These are phyloP conservation scores for Condylostylus longicornis DNA, from an alignment of 1,140 invertebrate species.

Conservation along the genomic window DNA sequence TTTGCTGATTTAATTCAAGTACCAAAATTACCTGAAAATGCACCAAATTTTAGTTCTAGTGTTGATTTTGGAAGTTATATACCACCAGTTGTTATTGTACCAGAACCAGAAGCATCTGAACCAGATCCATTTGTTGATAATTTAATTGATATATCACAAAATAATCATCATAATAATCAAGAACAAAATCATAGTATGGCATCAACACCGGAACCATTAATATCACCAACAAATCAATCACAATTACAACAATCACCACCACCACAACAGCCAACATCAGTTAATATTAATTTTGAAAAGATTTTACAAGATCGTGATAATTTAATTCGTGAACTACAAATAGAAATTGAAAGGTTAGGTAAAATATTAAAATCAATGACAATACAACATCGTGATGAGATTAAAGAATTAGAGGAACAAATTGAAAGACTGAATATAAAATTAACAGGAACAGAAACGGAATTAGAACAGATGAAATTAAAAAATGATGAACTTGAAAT, in stretches of 20 bases:
- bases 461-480: constrained; percentile 17
- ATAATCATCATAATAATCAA: constrained; percentile 19
- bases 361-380: constrained; percentile 13
- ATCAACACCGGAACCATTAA: constrained; percentile 24
- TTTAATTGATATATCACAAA: constrained; percentile 46
- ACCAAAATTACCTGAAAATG: constrained; percentile 80
- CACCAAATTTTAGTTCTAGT: constrained; percentile 90
- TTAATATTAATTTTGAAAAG: constrained; percentile 18
- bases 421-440: constrained; percentile 17
- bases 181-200: constrained; percentile 22
- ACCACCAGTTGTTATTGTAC: constrained; percentile 83
- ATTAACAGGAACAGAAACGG: constrained; percentile 15
- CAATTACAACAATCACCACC: too few relatives aligned
- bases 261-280: too few relatives aligned
- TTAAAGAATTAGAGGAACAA: constrained; percentile 16
- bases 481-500: constrained; percentile 23
- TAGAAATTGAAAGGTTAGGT: constrained; percentile 47
- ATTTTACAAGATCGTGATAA: constrained; percentile 49
- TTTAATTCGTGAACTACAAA: constrained; percentile 68
- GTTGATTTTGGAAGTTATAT: constrained; percentile 85
- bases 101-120: constrained; percentile 45
- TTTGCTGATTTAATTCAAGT: constrained; percentile 92
- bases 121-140: constrained; percentile 42
- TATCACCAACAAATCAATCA: too few relatives aligned
- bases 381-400: constrained; percentile 14